phyloP scores from a whole-genome alignment of 2,888 invertebrate genomes.

The Apotomis turbidana region DNA sequence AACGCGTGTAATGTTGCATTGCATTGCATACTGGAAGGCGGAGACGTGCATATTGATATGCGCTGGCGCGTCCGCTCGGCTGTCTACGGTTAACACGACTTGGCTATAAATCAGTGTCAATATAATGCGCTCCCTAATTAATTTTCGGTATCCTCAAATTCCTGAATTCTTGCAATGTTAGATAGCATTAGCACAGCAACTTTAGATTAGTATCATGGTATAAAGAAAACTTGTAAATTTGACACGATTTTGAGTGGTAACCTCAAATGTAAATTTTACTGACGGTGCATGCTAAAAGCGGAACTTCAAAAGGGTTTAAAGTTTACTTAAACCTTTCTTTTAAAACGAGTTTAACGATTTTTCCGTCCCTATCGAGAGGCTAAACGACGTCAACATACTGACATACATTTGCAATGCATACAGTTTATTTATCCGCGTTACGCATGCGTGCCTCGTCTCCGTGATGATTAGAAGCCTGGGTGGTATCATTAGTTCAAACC shows the following conservation, averaged over 20 bases:
- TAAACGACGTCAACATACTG: constrained; percentile 64
- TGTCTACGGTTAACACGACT: too few relatives aligned
- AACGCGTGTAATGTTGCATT: too few relatives aligned
- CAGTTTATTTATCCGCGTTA: constrained; percentile 68
- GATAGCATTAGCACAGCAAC: not conserved
- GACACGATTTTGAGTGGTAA: constrained; percentile 22
- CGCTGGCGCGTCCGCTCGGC: too few relatives aligned
- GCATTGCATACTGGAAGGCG: too few relatives aligned
- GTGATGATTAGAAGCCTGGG: constrained; percentile 58
- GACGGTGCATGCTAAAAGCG: constrained; percentile 22
- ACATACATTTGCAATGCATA: constrained; percentile 63
- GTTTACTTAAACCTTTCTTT: constrained; percentile 39
- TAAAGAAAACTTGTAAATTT: constrained; percentile 6
- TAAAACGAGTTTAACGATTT: constrained; percentile 39
- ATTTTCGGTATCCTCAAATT: too few relatives aligned
- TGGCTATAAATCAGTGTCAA: too few relatives aligned
- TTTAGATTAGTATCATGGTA: not conserved
- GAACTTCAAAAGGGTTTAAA: constrained; percentile 34
- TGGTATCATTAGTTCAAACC: constrained; percentile 51
- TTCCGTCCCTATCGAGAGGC: constrained; percentile 37
- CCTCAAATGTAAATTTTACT: constrained; percentile 40
- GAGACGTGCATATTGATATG: too few relatives aligned
- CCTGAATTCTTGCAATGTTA: not conserved
- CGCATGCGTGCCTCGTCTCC: constrained; percentile 59
- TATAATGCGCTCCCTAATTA: too few relatives aligned